A percentile compares a stretch with the other conserved stretches of the same genome.
phyloP scores from a whole-genome alignment of 2,113 vertebrate species.

The Centropus unirufus region DNA sequence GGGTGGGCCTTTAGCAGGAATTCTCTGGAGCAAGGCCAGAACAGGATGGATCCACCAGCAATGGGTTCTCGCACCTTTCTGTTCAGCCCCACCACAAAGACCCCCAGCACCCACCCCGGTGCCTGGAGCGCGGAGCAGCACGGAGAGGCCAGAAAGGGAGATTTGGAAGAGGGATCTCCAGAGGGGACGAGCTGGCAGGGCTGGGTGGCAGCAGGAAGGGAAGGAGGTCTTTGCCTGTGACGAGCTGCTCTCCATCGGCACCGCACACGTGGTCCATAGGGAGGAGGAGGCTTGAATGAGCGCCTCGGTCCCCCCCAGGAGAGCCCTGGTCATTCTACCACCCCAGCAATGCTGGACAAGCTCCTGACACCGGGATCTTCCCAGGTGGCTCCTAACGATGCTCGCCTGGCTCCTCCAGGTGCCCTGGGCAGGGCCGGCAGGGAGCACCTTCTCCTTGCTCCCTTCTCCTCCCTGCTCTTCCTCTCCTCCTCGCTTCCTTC shows the following conservation, averaged over 20 bases:
- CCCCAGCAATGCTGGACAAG: background rate
- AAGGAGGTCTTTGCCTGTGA: background rate
- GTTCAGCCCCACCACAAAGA: background rate
- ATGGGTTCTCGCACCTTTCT: background rate
- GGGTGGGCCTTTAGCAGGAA: background rate
- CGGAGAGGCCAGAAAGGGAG: background rate
- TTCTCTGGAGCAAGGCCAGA: background rate
- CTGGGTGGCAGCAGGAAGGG: background rate
- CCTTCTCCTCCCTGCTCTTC: background rate
- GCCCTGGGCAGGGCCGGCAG: background rate
- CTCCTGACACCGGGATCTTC: background rate
- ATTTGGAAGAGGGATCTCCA: background rate
- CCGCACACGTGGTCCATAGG: fast-evolving
- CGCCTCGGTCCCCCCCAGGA: background rate
- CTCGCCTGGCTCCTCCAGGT: background rate
- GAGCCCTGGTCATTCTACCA: fast-evolving
- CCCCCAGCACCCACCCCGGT: background rate
- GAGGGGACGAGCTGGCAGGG: background rate
- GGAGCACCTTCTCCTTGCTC: background rate
- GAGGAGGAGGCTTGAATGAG: background rate
- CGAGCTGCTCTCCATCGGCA: background rate
- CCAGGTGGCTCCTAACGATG: background rate
- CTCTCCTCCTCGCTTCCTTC: background rate
- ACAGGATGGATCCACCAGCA: background rate
- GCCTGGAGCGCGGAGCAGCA: fast-evolving